Evolutionary conservation across 1,140 invertebrate species (phyloP).

Genomic region (Sarcophaga peregrina): DNA sequence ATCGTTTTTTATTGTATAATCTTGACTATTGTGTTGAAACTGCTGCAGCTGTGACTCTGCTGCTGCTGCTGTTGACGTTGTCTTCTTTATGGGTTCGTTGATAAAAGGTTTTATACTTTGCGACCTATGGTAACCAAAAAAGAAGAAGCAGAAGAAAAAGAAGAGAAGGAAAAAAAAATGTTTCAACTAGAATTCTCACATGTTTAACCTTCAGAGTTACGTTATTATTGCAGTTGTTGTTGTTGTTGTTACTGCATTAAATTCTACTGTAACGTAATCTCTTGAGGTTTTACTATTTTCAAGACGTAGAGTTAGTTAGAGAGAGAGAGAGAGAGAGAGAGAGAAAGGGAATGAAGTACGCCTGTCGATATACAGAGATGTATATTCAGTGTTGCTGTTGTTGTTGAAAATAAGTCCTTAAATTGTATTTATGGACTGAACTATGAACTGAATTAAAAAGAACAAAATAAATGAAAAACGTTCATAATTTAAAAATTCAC

Average conservation of each 20-base stretch:
- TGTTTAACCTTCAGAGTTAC: slow-evolving; percentile 39
- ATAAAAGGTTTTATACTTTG: slow-evolving; percentile 34
- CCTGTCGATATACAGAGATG: neutral
- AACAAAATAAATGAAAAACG: too few relatives aligned
- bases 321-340: neutral
- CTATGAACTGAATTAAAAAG: slow-evolving; percentile 11
- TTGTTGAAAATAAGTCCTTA: neutral
- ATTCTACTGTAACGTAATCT: slow-evolving; percentile 34
- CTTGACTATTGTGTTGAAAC: neutral
- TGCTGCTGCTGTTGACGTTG: neutral
- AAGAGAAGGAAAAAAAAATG: neutral
- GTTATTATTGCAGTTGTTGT: neutral
- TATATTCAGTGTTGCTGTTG: neutral
- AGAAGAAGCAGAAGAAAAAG: too few relatives aligned
- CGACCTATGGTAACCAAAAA: slow-evolving; percentile 38
- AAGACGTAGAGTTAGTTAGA: neutral
- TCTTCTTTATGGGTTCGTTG: slow-evolving; percentile 24
- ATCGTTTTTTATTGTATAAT: neutral
- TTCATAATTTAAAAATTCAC: neutral
- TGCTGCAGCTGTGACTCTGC: neutral
- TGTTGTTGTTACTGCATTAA: neutral
- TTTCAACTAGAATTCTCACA: slow-evolving; percentile 41
- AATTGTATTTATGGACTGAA: neutral
- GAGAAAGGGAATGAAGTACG: neutral
- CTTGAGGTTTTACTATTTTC: slow-evolving; percentile 22